Evolutionary conservation across 2,797 vertebrate species (phyloP).

Genomic region (Morus bassanus): DNA sequence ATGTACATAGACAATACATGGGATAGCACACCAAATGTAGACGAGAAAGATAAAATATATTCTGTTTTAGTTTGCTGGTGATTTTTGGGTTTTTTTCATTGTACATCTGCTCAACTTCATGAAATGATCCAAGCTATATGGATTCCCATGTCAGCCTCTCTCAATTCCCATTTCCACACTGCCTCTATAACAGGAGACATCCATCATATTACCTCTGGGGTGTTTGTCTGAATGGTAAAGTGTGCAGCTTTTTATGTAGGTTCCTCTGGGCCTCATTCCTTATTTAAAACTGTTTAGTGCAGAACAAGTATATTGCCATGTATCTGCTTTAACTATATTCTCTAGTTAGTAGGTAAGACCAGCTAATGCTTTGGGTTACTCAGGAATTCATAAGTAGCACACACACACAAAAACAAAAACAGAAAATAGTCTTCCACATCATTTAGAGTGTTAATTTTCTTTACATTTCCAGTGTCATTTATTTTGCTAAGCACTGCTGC

Average conservation of each 20-base stretch:
- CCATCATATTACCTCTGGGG: neutral
- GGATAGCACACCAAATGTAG: neutral
- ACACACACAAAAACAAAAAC: neutral
- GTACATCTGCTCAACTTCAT: neutral
- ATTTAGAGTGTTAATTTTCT: neutral
- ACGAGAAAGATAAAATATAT: neutral
- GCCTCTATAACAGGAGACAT: neutral
- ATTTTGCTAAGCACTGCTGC: conserved; percentile 10
- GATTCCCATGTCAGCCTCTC: neutral
- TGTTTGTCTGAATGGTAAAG: neutral
- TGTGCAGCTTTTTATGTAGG: neutral
- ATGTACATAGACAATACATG: conserved; percentile 24
- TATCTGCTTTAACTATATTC: neutral
- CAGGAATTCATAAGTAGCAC: conserved; percentile 27
- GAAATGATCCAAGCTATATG: neutral
- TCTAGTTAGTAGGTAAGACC: conserved; percentile 46
- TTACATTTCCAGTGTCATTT: conserved; percentile 10
- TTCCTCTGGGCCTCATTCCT: neutral
- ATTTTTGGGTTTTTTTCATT: neutral
- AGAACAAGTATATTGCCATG: neutral
- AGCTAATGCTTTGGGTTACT: conserved; percentile 24
- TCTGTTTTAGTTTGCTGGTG: neutral
- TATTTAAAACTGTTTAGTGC: neutral
- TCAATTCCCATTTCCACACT: neutral
- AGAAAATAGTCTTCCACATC: neutral